Evolutionary conservation across 2,888 invertebrate genomes (phyloP), one percentile per base, ranked within the genome.

Genomic region (Agrotis ipsilon): DNA sequence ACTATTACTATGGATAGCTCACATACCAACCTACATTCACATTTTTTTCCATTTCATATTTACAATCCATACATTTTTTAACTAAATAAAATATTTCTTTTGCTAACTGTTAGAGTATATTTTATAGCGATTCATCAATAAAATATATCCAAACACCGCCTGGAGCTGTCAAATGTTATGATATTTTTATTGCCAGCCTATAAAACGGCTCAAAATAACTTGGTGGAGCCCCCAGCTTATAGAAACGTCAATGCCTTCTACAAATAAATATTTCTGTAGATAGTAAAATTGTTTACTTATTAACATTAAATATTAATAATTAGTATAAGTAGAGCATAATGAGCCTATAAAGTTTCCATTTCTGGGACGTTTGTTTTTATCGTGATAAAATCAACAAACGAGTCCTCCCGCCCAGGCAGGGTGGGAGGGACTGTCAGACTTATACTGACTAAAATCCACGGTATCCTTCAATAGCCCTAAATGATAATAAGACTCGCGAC

Each of bases 151-250:
- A 72, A 83, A 84, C 79, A 70, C 74, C 85, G 69, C 75, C 62
- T 62, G 13, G 66, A 67, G 80, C 84, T 83, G 82, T 86, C 82
- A 86, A 86, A 86, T 78, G 71, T 84, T 83, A 87, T 84, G 82
- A 80, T 82, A 79, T 83, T 87, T 87, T 87, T 86, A 87, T 86
- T 81, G 78, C 74, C 9, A 45, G 52, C 55, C 72, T 60, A 82
- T 87, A 86, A 86, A 86, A 78, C 58, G 57, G 66, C 68, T 78
- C 49, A 65, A 82, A 83, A 80, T 82, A 78, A 75, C 79, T 80
- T 71, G 55, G 68, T 55, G 60, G 57, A 57, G 52, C 48, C 51
- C 65, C 61, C 69, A 68, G 80, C 70, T 78, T 78, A 82, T 68
- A 69, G 39, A 70, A 39, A 59, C 69, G 65, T 79, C 75, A 78